These are phyloP conservation scores for Aradophagus sp. DNA, from an alignment of 1,140 invertebrate genomes.

Conservation along the genomic window DNA sequence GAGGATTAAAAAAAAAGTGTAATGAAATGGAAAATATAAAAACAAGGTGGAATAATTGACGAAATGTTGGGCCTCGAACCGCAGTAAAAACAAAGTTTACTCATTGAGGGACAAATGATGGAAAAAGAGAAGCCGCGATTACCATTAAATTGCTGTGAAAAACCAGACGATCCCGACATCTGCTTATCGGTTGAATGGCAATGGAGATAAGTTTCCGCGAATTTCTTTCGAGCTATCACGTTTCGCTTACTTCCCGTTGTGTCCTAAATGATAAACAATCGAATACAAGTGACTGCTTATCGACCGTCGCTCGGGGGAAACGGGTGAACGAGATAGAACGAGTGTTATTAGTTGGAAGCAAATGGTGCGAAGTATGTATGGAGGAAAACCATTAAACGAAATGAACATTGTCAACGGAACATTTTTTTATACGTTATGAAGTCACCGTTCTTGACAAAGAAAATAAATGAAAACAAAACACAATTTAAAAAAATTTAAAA, in stretches of 20 bases:
- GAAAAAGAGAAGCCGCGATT: slow-evolving; percentile 42
- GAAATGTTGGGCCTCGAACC: slow-evolving; percentile 35
- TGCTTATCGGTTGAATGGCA: slow-evolving; percentile 41
- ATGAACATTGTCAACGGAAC: too few species aligned
- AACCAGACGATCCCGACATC: slow-evolving; percentile 31
- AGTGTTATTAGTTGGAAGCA: too few species aligned
- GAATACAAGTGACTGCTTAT: too few species aligned
- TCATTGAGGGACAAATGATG: slow-evolving; percentile 38
- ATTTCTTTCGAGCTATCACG: slow-evolving; percentile 16
- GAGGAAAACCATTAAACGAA: too few species aligned
- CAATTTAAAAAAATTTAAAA: too few species aligned
- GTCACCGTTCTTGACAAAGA: too few species aligned
- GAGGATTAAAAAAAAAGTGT: too few species aligned
- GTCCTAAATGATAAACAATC: slow-evolving; percentile 3
- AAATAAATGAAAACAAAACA: too few species aligned
- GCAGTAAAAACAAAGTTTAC: slow-evolving; percentile 44
- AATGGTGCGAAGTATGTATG: too few species aligned
- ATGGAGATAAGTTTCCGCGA: slow-evolving; percentile 27
- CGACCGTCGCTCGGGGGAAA: too few species aligned
- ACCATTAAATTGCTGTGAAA: slow-evolving; percentile 42
- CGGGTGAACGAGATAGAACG: too few species aligned
- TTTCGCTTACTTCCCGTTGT: slow-evolving; percentile 4
- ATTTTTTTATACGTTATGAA: too few species aligned
- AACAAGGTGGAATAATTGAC: slow-evolving; percentile 29
- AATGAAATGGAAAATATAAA: slow-evolving; percentile 51